Evolutionary conservation across 1,140 invertebrate genomes (phyloP).

Genomic region (Drosophila ironensis): DNA sequence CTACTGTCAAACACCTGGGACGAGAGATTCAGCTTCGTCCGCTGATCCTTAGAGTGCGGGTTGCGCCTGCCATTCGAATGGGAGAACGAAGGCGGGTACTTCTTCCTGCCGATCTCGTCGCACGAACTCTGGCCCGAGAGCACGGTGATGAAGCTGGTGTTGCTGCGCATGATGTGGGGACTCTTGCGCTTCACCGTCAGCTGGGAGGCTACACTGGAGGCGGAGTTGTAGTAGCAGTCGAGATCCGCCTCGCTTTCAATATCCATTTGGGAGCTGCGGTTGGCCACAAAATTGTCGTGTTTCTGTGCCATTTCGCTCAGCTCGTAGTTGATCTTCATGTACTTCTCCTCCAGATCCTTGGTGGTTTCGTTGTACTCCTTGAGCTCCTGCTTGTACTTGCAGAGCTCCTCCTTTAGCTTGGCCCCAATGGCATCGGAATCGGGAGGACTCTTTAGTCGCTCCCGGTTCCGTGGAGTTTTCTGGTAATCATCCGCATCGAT

Average conservation of each 20-base stretch:
- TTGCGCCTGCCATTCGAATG: background rate
- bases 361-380: constrained; percentile 75
- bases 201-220: constrained; percentile 35
- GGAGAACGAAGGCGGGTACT: too few relatives aligned
- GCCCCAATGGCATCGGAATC: constrained; percentile 46
- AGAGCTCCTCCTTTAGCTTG: constrained; percentile 65
- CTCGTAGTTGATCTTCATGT: constrained; percentile 72
- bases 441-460: background rate
- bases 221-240: constrained; percentile 20
- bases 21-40: background rate
- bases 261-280: constrained; percentile 12
- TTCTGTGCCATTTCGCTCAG: constrained; percentile 75
- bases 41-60: background rate
- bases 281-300: constrained; percentile 52
- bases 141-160: constrained; percentile 61
- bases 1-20: constrained; percentile 7
- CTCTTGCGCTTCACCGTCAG: constrained; percentile 2
- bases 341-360: constrained; percentile 71
- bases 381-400: constrained; percentile 73
- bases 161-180: constrained; percentile 26
- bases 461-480: background rate
- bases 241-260: constrained; percentile 28
- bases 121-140: constrained; percentile 31
- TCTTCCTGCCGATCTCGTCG: background rate
- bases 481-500: background rate